Percentiles rank a stretch among this genome's conserved stretches.
phyloP scores from a whole-genome alignment of 1,140 invertebrate species.

The Agraylea sexmaculata region DNA sequence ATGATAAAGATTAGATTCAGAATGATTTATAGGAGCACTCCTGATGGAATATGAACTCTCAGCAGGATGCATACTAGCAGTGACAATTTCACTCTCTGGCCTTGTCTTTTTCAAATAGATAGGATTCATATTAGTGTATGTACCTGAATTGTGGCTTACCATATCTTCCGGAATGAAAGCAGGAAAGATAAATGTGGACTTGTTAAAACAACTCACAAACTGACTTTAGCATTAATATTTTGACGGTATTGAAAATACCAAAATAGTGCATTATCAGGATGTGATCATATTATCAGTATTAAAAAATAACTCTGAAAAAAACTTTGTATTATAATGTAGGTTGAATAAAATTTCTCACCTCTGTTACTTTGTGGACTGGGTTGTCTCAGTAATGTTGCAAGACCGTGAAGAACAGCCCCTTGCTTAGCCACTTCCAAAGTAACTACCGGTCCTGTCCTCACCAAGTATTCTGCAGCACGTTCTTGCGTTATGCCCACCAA shows the following conservation, averaged over 20 bases:
- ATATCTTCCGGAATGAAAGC: too few relatives aligned
- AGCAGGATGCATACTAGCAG: slow-evolving; percentile 10
- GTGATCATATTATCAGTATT: background rate
- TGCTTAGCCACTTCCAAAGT: slow-evolving; percentile 94
- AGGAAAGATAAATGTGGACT: too few relatives aligned
- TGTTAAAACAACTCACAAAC: background rate
- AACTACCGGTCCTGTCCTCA: slow-evolving; percentile 84
- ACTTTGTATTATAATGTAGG: background rate
- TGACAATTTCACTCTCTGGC: slow-evolving; percentile 31
- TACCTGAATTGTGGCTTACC: slow-evolving; percentile 33
- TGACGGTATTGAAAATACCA: slow-evolving; percentile 1
- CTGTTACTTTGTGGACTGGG: slow-evolving; percentile 73
- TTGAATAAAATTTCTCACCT: slow-evolving; percentile 43
- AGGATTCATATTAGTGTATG: slow-evolving; percentile 34
- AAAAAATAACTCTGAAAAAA: background rate
- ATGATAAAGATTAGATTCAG: background rate
- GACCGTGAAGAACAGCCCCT: slow-evolving; percentile 91
- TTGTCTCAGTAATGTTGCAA: slow-evolving; percentile 86
- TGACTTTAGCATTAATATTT: slow-evolving; percentile 2
- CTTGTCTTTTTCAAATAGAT: slow-evolving; percentile 28
- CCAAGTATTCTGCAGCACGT: slow-evolving; percentile 90
- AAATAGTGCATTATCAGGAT: background rate
- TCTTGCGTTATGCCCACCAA: slow-evolving; percentile 95
- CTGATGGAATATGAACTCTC: slow-evolving; percentile 7
- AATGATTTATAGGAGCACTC: background rate